A percentile compares a stretch with the other conserved stretches of the same genome.
Evolutionary conservation across 2,888 invertebrate genomes (phyloP).

Genomic region (Zaprionus lineosus): DNA sequence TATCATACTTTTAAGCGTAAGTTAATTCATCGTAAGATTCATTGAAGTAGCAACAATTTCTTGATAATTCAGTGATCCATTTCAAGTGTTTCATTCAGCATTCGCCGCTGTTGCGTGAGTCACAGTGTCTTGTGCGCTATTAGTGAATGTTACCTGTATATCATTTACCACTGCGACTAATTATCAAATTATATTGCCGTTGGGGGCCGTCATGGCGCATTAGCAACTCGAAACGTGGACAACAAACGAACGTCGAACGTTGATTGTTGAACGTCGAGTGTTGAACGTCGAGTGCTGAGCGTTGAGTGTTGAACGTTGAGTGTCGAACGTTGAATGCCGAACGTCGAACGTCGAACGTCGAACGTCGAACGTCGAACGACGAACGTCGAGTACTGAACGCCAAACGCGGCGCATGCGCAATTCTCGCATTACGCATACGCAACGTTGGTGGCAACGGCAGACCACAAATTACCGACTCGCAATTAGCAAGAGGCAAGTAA

Average conservation of each 20-base stretch:
- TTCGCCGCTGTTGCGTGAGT: no score
- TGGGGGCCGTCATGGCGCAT: conserved; percentile 54
- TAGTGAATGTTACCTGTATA: background rate
- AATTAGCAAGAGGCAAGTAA: conserved; percentile 42
- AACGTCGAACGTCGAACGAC: conserved; percentile 8
- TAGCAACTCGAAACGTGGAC: conserved; percentile 37
- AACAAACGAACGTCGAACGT: no score
- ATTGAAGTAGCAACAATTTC: no score
- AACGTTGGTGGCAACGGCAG: conserved; percentile 18
- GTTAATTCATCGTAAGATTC: no score
- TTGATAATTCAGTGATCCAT: no score
- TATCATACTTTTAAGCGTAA: no score
- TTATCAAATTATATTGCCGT: conserved; percentile 63
- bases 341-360: conserved; percentile 47
- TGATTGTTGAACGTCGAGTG: conserved; percentile 16
- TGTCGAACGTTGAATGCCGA: conserved; percentile 17
- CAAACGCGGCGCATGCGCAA: conserved; percentile 68
- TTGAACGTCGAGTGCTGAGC: conserved; percentile 54
- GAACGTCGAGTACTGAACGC: conserved; percentile 18
- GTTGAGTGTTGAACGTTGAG: conserved; percentile 25
- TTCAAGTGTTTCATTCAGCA: no score
- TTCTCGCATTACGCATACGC: conserved; percentile 66
- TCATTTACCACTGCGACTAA: conserved; percentile 51
- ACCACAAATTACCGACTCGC: conserved; percentile 12
- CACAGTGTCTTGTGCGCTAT: no score